Evolutionary conservation across 1,140 invertebrate genomes (phyloP).

Genomic region (Diorhabda carinulata): DNA sequence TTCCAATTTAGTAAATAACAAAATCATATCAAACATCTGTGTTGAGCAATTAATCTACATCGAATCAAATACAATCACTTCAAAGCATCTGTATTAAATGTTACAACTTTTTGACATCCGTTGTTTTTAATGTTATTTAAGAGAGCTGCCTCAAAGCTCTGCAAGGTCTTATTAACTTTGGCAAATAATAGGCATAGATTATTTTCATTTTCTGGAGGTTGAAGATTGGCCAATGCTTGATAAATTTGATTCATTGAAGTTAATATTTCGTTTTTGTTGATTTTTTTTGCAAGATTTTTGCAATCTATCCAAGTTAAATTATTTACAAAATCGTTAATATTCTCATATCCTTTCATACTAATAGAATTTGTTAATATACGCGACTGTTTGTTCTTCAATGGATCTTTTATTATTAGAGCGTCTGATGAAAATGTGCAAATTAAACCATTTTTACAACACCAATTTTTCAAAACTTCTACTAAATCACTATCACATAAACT

Average conservation of each 20-base stretch:
- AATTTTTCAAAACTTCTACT: constrained; percentile 27
- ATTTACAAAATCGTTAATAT: constrained; percentile 34
- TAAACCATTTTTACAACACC: constrained; percentile 30
- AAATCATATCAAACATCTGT: no score
- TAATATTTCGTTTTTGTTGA: constrained; percentile 35
- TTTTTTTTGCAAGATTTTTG: constrained; percentile 26
- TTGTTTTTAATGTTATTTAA: constrained; percentile 33
- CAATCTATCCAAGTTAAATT: constrained; percentile 33
- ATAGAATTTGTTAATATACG: constrained; percentile 26
- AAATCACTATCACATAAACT: constrained; percentile 16
- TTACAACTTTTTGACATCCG: constrained; percentile 33
- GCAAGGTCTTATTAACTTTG: constrained; percentile 41
- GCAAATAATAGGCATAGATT: constrained; percentile 43
- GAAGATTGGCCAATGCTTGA: constrained; percentile 33
- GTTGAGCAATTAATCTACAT: no score
- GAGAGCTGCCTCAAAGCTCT: constrained; percentile 42
- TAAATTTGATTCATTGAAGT: constrained; percentile 41
- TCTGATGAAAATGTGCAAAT: constrained; percentile 28
- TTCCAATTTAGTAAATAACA: no score
- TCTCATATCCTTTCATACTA: constrained; percentile 25
- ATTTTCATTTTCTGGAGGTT: constrained; percentile 40
- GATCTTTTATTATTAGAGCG: constrained; percentile 32
- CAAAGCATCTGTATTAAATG: constrained; percentile 31
- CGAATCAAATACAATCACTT: background rate
- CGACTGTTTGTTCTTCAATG: constrained; percentile 27